A percentile compares a stretch with the other conserved stretches of the same genome.
These are phyloP conservation scores for Hymenopus coronatus DNA, from an alignment of 2,888 invertebrate genomes.

Conservation along the genomic window DNA sequence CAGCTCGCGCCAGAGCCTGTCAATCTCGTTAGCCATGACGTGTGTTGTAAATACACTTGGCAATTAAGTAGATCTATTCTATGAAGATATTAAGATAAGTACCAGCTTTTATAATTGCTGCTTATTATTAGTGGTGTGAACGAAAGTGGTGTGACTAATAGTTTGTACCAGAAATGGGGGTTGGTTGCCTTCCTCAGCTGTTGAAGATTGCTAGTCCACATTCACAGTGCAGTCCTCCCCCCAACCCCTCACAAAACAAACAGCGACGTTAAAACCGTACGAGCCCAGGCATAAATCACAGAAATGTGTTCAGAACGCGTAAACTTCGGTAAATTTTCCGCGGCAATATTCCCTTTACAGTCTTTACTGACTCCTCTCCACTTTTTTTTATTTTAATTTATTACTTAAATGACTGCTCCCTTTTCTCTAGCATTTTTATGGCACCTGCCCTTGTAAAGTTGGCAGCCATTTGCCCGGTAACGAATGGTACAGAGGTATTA, in stretches of 20 bases:
- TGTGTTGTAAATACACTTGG: too few relatives aligned
- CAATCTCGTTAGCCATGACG: too few relatives aligned
- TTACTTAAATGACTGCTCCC: slow-evolving; percentile 7
- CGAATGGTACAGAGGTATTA: slow-evolving; percentile 18
- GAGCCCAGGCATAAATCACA: background rate
- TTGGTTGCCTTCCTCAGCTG: too few relatives aligned
- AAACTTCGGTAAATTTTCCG: background rate
- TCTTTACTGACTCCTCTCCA: background rate
- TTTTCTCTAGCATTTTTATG: slow-evolving; percentile 18
- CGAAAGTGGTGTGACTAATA: too few relatives aligned
- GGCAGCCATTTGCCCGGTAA: slow-evolving; percentile 1
- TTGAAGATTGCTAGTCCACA: too few relatives aligned
- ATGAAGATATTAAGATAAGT: too few relatives aligned
- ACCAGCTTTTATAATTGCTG: too few relatives aligned
- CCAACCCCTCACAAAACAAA: background rate
- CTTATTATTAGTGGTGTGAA: too few relatives aligned
- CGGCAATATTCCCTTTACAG: background rate
- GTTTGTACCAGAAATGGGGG: too few relatives aligned
- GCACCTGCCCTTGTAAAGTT: slow-evolving; percentile 15
- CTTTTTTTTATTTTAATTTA: slow-evolving; percentile 1
- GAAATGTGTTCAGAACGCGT: background rate
- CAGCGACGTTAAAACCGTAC: background rate
- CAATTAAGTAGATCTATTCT: too few relatives aligned
- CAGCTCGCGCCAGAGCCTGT: too few relatives aligned
- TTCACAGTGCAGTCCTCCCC: too few relatives aligned